These are phyloP conservation scores for cat (Felis catus) DNA, from an alignment of 2,113 vertebrate genomes.

Conservation along the genomic window DNA sequence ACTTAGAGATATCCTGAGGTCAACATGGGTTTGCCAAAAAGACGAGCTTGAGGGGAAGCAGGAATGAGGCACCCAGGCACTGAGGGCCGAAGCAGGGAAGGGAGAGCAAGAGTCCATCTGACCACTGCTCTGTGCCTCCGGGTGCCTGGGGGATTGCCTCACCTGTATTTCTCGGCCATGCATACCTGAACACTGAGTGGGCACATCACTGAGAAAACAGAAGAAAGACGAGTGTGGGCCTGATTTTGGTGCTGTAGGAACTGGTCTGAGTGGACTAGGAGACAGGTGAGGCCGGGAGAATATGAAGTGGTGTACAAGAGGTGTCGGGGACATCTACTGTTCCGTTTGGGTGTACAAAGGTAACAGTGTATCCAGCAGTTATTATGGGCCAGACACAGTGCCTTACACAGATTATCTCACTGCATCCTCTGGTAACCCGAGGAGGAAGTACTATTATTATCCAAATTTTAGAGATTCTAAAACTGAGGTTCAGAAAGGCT, in stretches of 20 bases:
- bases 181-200: neutral
- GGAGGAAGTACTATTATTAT: neutral
- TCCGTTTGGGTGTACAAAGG: rapidly evolving
- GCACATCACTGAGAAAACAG: neutral
- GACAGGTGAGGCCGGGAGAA: neutral
- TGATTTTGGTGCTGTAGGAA: neutral
- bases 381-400: neutral
- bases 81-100: neutral
- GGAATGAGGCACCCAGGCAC: rapidly evolving
- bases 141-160: neutral
- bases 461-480: neutral
- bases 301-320: neutral
- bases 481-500: neutral
- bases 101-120: neutral
- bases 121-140: rapidly evolving
- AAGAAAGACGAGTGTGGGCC: neutral
- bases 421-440: neutral
- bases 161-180: neutral
- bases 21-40: neutral
- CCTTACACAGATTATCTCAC: neutral
- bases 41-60: neutral
- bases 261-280: neutral
- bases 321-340: neutral
- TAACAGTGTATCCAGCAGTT: rapidly evolving
- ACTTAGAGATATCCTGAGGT: neutral